Conservation (phyloP, 1,140 invertebrate species). For the Glossosoma conforme region DNA sequence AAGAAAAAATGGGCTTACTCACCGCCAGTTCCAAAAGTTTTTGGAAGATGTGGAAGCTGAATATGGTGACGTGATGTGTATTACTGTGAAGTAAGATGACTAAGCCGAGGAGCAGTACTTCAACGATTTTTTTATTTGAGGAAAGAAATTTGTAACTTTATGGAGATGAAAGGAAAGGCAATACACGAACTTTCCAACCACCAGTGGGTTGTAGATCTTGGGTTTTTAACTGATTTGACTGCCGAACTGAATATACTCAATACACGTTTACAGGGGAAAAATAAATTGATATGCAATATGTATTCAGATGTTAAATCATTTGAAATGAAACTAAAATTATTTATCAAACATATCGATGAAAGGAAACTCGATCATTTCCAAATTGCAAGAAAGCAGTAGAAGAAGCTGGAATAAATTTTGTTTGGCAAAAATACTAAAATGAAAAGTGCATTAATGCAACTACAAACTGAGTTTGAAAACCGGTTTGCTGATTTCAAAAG, state of each 20-base stretch:
- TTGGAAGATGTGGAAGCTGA: conserved; percentile 30
- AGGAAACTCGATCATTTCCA: too few species aligned
- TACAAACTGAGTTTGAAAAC: too few species aligned
- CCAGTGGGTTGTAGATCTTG: conserved; percentile 17
- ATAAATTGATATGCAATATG: too few species aligned
- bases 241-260: too few species aligned
- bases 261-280: too few species aligned
- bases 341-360: too few species aligned
- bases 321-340: too few species aligned
- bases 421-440: too few species aligned
- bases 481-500: too few species aligned
- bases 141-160: conserved; percentile 17
- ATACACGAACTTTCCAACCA: conserved; percentile 14
- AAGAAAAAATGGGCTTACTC: conserved; percentile 31
- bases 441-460: too few species aligned
- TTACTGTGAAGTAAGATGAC: conserved; percentile 19
- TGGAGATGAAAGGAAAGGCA: conserved; percentile 11
- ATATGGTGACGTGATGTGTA: conserved; percentile 22
- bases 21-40: conserved; percentile 31
- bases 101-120: conserved; percentile 12
- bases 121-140: conserved; percentile 17
- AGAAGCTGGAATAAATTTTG: conserved; percentile 10
- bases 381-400: too few species aligned
- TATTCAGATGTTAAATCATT: too few species aligned
- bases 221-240: conserved; percentile 17